Evolutionary conservation across 2,888 invertebrate genomes (phyloP), one percentile per base, ranked within the genome.

Genomic region (Mimumesa dahlbomi): DNA sequence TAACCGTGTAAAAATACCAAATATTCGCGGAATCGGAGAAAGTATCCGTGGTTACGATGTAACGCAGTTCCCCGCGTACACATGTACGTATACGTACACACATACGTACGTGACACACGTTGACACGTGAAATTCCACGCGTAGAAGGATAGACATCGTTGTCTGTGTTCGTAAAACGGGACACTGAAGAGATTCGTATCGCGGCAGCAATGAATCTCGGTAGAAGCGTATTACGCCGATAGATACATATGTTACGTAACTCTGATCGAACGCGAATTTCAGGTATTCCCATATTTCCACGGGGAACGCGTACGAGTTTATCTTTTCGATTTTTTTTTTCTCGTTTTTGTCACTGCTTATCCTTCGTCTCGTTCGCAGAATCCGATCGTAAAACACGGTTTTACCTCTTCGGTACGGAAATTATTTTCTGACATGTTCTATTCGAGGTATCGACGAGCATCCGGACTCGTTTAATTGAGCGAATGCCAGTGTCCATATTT

Each of bases 401-500:
- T 29, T 9, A 9, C n/a, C n/a, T n/a, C n/a, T n/a, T n/a, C n/a
- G n/a, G n/a, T n/a, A n/a, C n/a, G n/a, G n/a, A n/a, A n/a, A n/a
- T 54, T 65, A 52, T 48, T 52, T 40, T 21, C 38, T 40, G 34
- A 36, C 7, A 40, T 46, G 21, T 22, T 25, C 42, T 65, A 22
- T 18, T 21, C 16, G 16, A 38, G 63, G 52, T 42, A 53, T 43
- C 63, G 43, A 36, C 22, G 57, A 16, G 14, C 29, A 18, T 40
- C 16, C 14, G 21, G 21, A n/a, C n/a, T n/a, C 50, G 22, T 70
- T 67, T 67, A 53, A 49, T 67, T 46, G 31, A 16, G 38, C n/a
- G 50, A 67, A 70, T 67, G 59, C 46, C 69, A 4, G 59, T 59
- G 61, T 50, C 21, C 61, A 50, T 61, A 70, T 70, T 70, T 70